These are phyloP conservation scores for Pteronotus mesoamericanus DNA, from an alignment of 2,797 vertebrate species.

Conservation along the genomic window DNA sequence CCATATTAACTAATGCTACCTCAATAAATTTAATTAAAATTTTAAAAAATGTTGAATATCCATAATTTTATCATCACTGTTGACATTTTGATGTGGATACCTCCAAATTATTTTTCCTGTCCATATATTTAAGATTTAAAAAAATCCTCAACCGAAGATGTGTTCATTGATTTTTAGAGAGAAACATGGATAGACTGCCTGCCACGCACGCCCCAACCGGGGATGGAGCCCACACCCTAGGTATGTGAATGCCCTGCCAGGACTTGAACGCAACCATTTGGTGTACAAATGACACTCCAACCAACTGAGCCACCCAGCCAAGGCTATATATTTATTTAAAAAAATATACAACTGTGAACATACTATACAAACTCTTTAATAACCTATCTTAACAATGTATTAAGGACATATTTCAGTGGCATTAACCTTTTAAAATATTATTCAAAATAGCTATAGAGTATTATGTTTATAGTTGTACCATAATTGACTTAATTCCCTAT, in stretches of 20 bases:
- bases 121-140: not conserved
- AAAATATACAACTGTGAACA: not conserved
- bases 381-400: not conserved
- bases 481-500: not conserved
- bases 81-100: not conserved
- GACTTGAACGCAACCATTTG: too few species aligned
- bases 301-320: too few species aligned
- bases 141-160: too few species aligned
- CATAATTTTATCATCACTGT: not conserved
- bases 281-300: too few species aligned
- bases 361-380: not conserved
- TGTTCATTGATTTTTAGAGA: too few species aligned
- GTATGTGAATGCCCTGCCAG: too few species aligned
- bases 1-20: not conserved
- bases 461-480: not conserved
- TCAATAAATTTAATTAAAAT: not conserved
- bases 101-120: slow-evolving; percentile 9
- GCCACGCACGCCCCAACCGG: too few species aligned
- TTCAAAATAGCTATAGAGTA: not conserved
- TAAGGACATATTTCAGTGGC: not conserved
- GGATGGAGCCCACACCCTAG: too few species aligned
- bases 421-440: not conserved
- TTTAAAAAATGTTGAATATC: not conserved
- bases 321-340: not conserved
- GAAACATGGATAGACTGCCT: too few species aligned